Percentiles rank a stretch among this genome's conserved stretches.
Evolutionary conservation across 2,113 vertebrate species (phyloP).

Genomic region (Cepphus grylle): DNA sequence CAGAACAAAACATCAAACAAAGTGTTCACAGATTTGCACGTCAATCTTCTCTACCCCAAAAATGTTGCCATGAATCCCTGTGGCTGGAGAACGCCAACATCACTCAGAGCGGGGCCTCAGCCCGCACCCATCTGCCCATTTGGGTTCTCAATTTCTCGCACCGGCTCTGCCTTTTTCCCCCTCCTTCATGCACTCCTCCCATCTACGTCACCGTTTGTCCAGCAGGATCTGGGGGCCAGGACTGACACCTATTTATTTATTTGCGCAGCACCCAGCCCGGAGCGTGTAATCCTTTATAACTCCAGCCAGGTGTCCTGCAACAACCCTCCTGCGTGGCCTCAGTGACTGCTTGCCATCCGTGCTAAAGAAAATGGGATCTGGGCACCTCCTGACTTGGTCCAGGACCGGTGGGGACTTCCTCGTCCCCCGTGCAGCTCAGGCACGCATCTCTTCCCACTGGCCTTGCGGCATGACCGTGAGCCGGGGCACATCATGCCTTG

Average conservation of each 20-base stretch:
- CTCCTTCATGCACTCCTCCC: not conserved
- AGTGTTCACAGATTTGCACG: not conserved
- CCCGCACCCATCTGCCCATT: rapidly evolving
- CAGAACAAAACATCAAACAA: not conserved
- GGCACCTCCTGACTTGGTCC: not conserved
- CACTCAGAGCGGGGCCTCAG: not conserved
- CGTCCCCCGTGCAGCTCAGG: rapidly evolving
- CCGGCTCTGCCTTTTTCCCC: not conserved
- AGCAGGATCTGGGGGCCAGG: not conserved
- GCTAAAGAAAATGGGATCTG: not conserved
- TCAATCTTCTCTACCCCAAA: not conserved
- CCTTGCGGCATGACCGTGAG: not conserved
- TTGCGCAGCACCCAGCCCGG: not conserved
- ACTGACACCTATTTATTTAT: not conserved
- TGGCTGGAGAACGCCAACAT: not conserved
- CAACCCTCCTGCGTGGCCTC: rapidly evolving
- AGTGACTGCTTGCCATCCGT: not conserved
- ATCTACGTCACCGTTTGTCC: not conserved
- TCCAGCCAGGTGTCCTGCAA: not conserved
- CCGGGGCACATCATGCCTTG: not conserved
- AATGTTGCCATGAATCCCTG: not conserved
- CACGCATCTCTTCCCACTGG: rapidly evolving
- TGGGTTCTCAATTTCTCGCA: rapidly evolving
- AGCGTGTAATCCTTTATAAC: rapidly evolving
- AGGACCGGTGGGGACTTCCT: not conserved